Percentiles rank a stretch among this genome's conserved stretches.
Evolutionary conservation across 2,888 invertebrate species (phyloP).

Genomic region (Drosophila borborema): DNA sequence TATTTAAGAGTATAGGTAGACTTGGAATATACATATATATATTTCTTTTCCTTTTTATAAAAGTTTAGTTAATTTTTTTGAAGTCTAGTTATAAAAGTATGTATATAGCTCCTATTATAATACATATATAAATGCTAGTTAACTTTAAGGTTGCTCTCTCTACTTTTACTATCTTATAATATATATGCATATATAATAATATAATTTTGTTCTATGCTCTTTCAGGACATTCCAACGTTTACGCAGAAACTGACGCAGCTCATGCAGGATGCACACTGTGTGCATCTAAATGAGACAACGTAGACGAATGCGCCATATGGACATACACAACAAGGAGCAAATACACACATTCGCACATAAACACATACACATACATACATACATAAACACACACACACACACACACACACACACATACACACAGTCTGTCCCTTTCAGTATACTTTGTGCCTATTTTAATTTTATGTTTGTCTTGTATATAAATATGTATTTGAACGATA

Average conservation of each 20-base stretch:
- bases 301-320: conserved; percentile 36
- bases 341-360: neutral
- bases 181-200: neutral
- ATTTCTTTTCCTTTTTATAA: neutral
- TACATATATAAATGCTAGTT: neutral
- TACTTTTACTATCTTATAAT: neutral
- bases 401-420: neutral
- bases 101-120: too few relatives aligned
- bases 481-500: conserved; percentile 5
- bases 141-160: neutral
- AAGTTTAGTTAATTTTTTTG: neutral
- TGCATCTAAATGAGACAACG: conserved; percentile 81
- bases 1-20: too few relatives aligned
- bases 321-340: conserved; percentile 2
- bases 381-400: conserved; percentile 1
- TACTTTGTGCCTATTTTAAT: conserved; percentile 8
- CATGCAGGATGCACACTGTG: conserved; percentile 84
- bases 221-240: conserved; percentile 85
- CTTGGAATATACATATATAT: neutral
- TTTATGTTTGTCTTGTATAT: conserved; percentile 18
- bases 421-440: conserved; percentile 3
- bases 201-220: too few relatives aligned
- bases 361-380: neutral
- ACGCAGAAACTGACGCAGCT: conserved; percentile 84
- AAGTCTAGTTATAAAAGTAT: too few relatives aligned